These are phyloP conservation scores for Scaptodrosophila lebanonensis DNA, from an alignment of 1,140 invertebrate genomes.

Conservation along the genomic window DNA sequence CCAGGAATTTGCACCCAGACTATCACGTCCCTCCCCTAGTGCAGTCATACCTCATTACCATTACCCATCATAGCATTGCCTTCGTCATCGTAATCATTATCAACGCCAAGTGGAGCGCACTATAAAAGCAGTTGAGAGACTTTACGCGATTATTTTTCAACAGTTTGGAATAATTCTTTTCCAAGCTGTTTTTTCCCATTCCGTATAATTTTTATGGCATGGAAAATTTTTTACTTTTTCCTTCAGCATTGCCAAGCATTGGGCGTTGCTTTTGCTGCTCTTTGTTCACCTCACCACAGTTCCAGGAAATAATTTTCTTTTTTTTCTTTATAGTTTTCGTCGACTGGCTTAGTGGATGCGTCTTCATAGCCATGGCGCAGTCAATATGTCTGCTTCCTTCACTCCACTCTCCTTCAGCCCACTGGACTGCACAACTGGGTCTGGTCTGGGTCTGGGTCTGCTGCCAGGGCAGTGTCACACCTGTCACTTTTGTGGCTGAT, in stretches of 20 bases:
- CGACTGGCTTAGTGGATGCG: slow-evolving; percentile 59
- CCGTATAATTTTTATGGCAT: background rate
- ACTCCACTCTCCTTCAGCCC: slow-evolving; percentile 27
- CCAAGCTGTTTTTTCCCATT: slow-evolving; percentile 3
- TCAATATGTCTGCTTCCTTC: no score
- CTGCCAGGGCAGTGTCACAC: slow-evolving; percentile 65
- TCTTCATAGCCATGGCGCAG: slow-evolving; percentile 63
- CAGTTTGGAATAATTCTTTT: slow-evolving; percentile 37
- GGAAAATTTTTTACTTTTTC: background rate
- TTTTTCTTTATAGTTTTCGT: slow-evolving; percentile 39
- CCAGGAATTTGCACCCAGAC: slow-evolving; percentile 22
- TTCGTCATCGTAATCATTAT: slow-evolving; percentile 54
- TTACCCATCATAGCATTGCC: slow-evolving; percentile 9
- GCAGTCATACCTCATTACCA: slow-evolving; percentile 46
- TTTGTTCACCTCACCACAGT: slow-evolving; percentile 40
- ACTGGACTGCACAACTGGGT: slow-evolving; percentile 10
- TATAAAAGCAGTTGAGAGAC: slow-evolving; percentile 61
- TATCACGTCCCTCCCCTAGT: slow-evolving; percentile 28
- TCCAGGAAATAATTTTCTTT: slow-evolving; percentile 66
- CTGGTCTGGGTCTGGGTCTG: background rate
- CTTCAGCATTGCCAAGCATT: slow-evolving; percentile 1
- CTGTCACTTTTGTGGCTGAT: slow-evolving; percentile 72
- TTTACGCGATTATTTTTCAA: slow-evolving; percentile 57
- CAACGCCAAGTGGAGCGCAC: slow-evolving; percentile 67
- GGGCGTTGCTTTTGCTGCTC: slow-evolving; percentile 13